phyloP scores from a whole-genome alignment of 2,888 invertebrate species.

The Diploptera punctata region DNA sequence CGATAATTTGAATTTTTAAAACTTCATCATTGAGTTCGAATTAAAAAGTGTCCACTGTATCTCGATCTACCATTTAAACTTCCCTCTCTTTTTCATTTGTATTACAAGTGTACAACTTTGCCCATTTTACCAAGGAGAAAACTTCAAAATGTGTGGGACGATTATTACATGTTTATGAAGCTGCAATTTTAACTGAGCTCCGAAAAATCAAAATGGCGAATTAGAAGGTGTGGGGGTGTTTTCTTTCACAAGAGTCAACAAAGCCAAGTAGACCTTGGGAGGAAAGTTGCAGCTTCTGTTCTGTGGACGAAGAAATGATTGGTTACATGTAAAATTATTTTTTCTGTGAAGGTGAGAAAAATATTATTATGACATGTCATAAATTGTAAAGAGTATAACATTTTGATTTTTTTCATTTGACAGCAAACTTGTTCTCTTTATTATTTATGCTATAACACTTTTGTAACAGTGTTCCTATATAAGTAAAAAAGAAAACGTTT shows the following conservation, averaged over 20 bases:
- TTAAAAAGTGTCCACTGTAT: too few species aligned
- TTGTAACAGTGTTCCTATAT: too few species aligned
- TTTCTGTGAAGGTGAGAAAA: not conserved
- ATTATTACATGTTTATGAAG: too few species aligned
- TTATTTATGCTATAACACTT: not conserved
- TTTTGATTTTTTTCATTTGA: not conserved
- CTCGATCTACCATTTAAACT: too few species aligned
- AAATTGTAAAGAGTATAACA: not conserved
- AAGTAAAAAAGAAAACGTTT: too few species aligned
- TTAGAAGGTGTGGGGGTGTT: not conserved
- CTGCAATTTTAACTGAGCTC: too few species aligned
- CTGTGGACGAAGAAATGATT: not conserved
- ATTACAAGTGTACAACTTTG: too few species aligned
- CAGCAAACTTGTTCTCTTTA: not conserved
- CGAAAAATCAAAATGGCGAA: conserved; percentile 21
- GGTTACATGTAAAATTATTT: not conserved
- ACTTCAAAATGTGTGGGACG: too few species aligned
- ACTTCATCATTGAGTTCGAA: too few species aligned
- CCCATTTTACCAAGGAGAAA: too few species aligned
- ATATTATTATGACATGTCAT: not conserved
- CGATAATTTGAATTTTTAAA: too few species aligned
- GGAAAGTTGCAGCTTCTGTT: not conserved
- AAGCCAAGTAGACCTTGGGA: not conserved
- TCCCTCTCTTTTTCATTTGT: too few species aligned
- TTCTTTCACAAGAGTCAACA: not conserved